A percentile compares a stretch with the other conserved stretches of the same genome.
phyloP scores from a whole-genome alignment of 2,888 invertebrate genomes.

The Bugula neritina region DNA sequence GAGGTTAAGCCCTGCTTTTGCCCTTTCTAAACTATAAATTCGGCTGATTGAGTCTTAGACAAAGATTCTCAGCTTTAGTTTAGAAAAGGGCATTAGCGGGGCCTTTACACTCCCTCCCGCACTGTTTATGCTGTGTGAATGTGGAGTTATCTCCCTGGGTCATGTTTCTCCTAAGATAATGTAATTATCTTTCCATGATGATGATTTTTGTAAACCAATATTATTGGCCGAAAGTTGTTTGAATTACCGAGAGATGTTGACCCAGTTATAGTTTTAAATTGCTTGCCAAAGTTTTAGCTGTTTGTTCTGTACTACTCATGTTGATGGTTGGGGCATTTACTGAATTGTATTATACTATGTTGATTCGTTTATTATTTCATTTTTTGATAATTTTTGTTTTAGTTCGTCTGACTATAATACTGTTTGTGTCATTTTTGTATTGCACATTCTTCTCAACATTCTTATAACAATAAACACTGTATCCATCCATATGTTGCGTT shows the following conservation, averaged over 20 bases:
- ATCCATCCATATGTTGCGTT: too few relatives aligned
- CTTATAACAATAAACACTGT: too few relatives aligned
- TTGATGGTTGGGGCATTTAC: too few relatives aligned
- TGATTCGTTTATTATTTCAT: too few relatives aligned
- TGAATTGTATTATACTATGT: too few relatives aligned
- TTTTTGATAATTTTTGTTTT: too few relatives aligned
- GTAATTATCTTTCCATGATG: neutral
- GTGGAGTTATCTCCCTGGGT: neutral
- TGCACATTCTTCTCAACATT: too few relatives aligned
- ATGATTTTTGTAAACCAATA: conserved; percentile 11
- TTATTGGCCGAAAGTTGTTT: neutral
- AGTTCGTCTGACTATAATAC: too few relatives aligned
- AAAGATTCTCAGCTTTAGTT: neutral
- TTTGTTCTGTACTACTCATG: too few relatives aligned
- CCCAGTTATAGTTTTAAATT: too few relatives aligned
- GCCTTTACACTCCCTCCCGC: neutral
- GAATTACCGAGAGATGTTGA: neutral
- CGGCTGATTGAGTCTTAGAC: neutral
- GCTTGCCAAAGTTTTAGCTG: too few relatives aligned
- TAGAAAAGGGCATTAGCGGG: conserved; percentile 12
- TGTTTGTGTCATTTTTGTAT: too few relatives aligned
- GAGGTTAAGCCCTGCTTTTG: conserved; percentile 65
- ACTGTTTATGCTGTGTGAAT: neutral
- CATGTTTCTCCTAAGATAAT: neutral
- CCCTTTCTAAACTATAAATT: conserved; percentile 8